phyloP scores from a whole-genome alignment of 2,113 vertebrate species.

The Chauna torquata region DNA sequence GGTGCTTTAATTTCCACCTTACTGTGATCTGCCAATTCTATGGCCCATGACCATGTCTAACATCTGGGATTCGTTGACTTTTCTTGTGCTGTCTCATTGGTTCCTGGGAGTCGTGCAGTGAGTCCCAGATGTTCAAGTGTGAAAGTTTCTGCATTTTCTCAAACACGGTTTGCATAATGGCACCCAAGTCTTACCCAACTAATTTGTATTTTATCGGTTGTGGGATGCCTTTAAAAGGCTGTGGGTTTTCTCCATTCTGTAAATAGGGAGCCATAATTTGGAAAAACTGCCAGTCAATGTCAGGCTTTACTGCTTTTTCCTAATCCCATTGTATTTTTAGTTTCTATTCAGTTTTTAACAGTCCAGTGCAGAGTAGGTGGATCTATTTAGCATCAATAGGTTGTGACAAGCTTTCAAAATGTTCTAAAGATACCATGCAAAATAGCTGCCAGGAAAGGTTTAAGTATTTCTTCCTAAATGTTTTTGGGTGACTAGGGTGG shows the following conservation, averaged over 20 bases:
- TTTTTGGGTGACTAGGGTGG: constrained; percentile 43
- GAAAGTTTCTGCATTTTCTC: neutral
- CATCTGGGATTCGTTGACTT: constrained; percentile 5
- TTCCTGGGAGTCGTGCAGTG: neutral
- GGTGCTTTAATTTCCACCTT: neutral
- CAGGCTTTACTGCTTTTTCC: neutral
- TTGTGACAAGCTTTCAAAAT: neutral
- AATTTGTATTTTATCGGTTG: neutral
- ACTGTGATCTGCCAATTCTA: neutral
- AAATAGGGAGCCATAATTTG: neutral
- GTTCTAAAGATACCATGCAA: neutral
- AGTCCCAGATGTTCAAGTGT: constrained; percentile 38
- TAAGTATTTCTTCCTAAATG: constrained; percentile 33
- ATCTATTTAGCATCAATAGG: neutral
- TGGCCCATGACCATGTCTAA: neutral
- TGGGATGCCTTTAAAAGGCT: neutral
- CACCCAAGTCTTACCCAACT: neutral
- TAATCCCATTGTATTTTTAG: neutral
- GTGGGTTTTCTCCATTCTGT: neutral
- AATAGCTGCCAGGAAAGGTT: constrained; percentile 1
- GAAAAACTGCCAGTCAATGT: neutral
- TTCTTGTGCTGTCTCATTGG: neutral
- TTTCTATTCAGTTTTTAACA: neutral
- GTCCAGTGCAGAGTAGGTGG: neutral
- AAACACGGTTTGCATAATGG: neutral